These are phyloP conservation scores for Agriotes lineatus DNA, from an alignment of 2,888 invertebrate species.

Conservation along the genomic window DNA sequence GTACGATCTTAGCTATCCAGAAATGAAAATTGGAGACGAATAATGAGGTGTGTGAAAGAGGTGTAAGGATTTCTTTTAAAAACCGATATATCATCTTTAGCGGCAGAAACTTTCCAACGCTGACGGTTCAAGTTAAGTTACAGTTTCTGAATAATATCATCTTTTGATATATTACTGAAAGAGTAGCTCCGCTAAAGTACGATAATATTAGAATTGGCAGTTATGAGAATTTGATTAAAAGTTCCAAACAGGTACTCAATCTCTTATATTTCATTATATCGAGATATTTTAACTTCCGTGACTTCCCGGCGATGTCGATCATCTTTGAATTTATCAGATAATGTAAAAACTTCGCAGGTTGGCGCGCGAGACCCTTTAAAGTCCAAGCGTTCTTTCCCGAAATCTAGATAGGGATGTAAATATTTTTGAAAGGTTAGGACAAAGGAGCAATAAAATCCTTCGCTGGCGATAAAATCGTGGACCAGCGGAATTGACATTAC, in stretches of 20 bases:
- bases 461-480: conserved; percentile 14
- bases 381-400: not conserved
- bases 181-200: conserved; percentile 44
- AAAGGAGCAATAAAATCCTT: conserved; percentile 14
- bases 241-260: conserved; percentile 45
- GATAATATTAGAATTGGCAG: conserved; percentile 53
- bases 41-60: conserved; percentile 38
- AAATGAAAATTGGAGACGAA: conserved; percentile 35
- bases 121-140: conserved; percentile 63
- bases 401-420: conserved; percentile 20
- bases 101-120: conserved; percentile 60
- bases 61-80: conserved; percentile 57
- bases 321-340: conserved; percentile 4
- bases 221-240: conserved; percentile 48
- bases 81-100: conserved; percentile 62
- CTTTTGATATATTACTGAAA: conserved; percentile 62
- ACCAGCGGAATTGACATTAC: conserved; percentile 6
- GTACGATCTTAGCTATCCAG: not conserved
- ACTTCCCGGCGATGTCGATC: conserved; percentile 2
- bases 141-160: conserved; percentile 62
- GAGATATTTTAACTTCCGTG: conserved; percentile 26
- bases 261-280: conserved; percentile 40
- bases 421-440: conserved; percentile 18
- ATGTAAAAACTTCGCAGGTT: conserved; percentile 8
- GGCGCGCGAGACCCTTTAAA: not conserved